Base-by-base conservation (phyloP, 2,888 invertebrate species). In the Apodemia hepburni region DNA sequence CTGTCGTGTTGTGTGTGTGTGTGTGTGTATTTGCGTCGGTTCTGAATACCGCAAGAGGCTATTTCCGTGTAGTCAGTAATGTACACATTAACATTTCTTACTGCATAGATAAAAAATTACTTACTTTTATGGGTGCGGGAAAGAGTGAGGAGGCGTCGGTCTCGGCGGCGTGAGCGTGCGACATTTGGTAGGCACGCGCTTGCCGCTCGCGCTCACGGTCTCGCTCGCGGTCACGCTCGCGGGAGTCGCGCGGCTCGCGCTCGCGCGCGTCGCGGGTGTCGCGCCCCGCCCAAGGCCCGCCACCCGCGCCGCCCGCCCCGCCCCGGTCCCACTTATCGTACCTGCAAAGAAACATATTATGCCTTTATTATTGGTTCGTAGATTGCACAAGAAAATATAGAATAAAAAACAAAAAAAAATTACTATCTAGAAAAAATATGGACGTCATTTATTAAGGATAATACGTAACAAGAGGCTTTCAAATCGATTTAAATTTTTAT, bases 161-260 rank as follows among this genome's bases (percentile, higher is more conserved):
- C 79, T 92, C 93, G 85, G 92, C 91, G 87, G 92, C 93, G 85
- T 92, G 92, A 86, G 92, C 93, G 84, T 87, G 82, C 79, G 94
- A 94, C 93, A 94, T 94, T 93, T 95, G 95, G 90, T 94, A 95
- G 82, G 94, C 95, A 84, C 95, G 94, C 87, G 95, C 95, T 89
- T 94, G 94, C 77, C 95, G 93, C 89, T 95, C 95, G 92, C 94
- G 93, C 92, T 95, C 95, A 74, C 95, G 94, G 85, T 95, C 94
- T 82, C 95, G 94, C 89, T 95, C 95, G 88, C 95, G 93, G 85
- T 95, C 95, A 75, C 86, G 85, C 74, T 95, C 95, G 88, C 95
- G 93, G 84, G 95, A 95, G 75, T 61, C 57, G 27, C 86, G 86
- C 71, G 65, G 75, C 71, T 75, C 78, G 58, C 75, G 74, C 69